Conservation (phyloP, 2,113 vertebrate species). For the Cathartes aura region DNA sequence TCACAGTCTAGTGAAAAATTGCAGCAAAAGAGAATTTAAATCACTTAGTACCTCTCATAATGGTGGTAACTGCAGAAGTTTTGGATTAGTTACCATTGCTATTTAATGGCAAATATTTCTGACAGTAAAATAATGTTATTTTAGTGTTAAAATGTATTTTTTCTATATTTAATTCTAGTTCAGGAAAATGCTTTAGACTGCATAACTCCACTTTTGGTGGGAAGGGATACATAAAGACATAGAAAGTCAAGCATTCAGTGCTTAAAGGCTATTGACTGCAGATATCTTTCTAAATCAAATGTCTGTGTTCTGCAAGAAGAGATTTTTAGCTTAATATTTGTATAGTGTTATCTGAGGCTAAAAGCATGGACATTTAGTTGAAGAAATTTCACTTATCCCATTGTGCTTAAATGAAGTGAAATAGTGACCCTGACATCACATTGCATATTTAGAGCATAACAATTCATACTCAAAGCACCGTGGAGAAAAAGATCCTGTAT, state of each 20-base stretch:
- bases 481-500: not conserved
- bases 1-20: not conserved
- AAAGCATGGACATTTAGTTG: not conserved
- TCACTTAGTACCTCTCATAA: not conserved
- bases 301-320: not conserved
- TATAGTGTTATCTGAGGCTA: not conserved
- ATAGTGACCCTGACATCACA: not conserved
- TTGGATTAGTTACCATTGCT: not conserved
- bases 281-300: not conserved
- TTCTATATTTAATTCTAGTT: not conserved
- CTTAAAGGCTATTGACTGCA: not conserved
- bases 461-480: not conserved
- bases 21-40: not conserved
- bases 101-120: constrained; percentile 4
- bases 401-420: not conserved
- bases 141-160: not conserved
- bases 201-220: not conserved
- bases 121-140: not conserved
- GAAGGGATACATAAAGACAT: not conserved
- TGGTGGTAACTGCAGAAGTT: not conserved
- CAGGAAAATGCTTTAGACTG: not conserved
- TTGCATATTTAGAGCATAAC: not conserved
- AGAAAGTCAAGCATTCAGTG: not conserved
- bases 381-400: not conserved
- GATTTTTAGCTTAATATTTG: not conserved